These are phyloP conservation scores for Andrena praecox DNA, from an alignment of 2,888 invertebrate genomes.

Conservation along the genomic window DNA sequence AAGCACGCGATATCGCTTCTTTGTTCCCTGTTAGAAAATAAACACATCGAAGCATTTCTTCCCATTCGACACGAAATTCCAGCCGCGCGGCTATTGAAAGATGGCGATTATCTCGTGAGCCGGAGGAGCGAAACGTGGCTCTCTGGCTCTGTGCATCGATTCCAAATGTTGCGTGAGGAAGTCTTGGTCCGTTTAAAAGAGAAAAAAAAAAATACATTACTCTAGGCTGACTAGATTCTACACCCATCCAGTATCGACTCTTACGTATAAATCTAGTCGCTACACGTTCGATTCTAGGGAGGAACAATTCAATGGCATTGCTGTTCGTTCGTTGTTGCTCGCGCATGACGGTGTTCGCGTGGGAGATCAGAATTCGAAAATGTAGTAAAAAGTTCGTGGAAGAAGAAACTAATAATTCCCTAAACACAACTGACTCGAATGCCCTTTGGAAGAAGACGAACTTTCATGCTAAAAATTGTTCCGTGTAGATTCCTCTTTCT, in stretches of 20 bases:
- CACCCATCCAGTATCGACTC: constrained; percentile 71
- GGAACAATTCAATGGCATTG: constrained; percentile 43
- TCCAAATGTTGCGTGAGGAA: constrained; percentile 50
- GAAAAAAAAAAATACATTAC: constrained; percentile 44
- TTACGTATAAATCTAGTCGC: constrained; percentile 51
- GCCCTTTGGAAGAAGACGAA: not conserved
- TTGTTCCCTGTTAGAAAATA: not conserved
- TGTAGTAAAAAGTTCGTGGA: not conserved
- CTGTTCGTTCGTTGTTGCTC: constrained; percentile 1
- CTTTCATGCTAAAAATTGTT: constrained; percentile 14
- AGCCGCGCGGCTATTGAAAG: not conserved
- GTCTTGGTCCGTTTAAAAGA: constrained; percentile 61
- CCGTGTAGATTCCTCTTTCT: not conserved
- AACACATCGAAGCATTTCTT: not conserved
- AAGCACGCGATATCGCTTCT: constrained; percentile 28
- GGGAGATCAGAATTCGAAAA: constrained; percentile 36
- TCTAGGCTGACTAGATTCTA: constrained; percentile 77
- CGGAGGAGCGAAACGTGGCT: not conserved
- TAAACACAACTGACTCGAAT: constrained; percentile 3
- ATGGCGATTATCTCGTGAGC: constrained; percentile 14
- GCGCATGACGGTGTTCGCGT: not conserved
- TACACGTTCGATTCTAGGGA: constrained; percentile 57
- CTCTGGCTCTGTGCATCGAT: constrained; percentile 13
- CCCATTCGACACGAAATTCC: constrained; percentile 10
- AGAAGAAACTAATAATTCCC: constrained; percentile 18